Evolutionary conservation across 2,113 vertebrate genomes (phyloP).

Genomic region (Pachypanchax playfairii): DNA sequence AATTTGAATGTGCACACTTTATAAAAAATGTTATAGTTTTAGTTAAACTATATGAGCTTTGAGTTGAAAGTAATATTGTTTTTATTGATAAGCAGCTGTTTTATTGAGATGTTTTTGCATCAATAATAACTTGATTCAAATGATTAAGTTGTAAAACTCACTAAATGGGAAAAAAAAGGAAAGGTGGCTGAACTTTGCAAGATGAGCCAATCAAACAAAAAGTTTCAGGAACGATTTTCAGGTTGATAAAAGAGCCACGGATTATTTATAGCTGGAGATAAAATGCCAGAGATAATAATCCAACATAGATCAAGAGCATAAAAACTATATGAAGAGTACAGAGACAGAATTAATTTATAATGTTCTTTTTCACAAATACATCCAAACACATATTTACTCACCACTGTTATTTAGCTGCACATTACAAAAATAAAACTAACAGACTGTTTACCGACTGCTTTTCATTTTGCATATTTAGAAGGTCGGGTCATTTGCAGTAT

Average conservation of each 20-base stretch:
- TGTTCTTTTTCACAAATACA: not conserved
- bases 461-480: constrained; percentile 27
- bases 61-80: no score
- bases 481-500: constrained; percentile 8
- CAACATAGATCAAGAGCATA: constrained; percentile 10
- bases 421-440: constrained; percentile 21
- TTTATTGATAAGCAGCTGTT: no score
- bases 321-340: constrained; percentile 4
- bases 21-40: no score
- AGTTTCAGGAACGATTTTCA: constrained; percentile 26
- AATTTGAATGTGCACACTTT: no score
- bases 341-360: constrained; percentile 1
- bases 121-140: no score
- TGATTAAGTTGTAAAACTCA: not conserved
- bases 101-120: no score
- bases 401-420: constrained; percentile 1
- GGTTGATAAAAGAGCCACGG: constrained; percentile 15
- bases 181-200: not conserved
- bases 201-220: constrained; percentile 3
- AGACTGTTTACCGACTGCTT: constrained; percentile 7
- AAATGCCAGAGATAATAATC: constrained; percentile 8
- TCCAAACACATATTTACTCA: not conserved
- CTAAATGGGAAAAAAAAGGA: constrained; percentile 13
- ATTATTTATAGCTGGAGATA: constrained; percentile 22
- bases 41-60: no score